Evolutionary conservation across 2,888 invertebrate species (phyloP), one percentile per base, ranked within the genome.

Genomic region (Amphipoea lucens): DNA sequence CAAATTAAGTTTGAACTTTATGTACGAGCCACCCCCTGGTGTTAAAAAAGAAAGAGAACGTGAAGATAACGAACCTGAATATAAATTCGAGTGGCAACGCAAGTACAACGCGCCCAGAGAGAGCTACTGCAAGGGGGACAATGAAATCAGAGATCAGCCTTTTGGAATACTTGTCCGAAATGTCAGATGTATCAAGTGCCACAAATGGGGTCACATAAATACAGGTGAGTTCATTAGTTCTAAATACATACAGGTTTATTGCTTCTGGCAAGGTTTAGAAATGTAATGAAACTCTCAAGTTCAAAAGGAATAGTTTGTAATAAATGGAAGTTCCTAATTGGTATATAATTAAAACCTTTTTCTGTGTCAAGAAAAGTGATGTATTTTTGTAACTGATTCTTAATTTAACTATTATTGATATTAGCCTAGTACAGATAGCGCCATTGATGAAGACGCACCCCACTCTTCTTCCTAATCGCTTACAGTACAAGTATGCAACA

Each of bases 21-120:
- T 99, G 99, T 99, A 99, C 94, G 99, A 99, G 94, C 99, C 99
- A 20, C 99, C 99, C 57, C 99, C 99, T 40, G 99, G 99, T 70
- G 98, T 99, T 1, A 99, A 99, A 89, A 99, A 99, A 91, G 99
- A 99, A 94, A 97, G 98, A 74, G 99, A 99, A 94, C 98, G 98
- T 84, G 99, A 99, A 93, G 98, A 99, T 90, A 98, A 99, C 93
- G 99, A 99, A 93, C 99, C 99, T 1, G 99, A 99, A 91, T 99
- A 99, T 92, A 99, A 99, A 95, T 99, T 99, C 97, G 99, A 99
- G 94, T 99, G 99, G 99, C 99, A 99, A 95, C 97, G 99, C 69
- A 99, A 99, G 94, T 99, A 99, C 92, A 99, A 99, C 97, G 99
- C 99, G 9, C 99, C 99, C 0, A 97, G 99, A 94, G 99, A 99